Conservation (phyloP, 2,888 invertebrate species). For the Eristalinus aeneus region DNA sequence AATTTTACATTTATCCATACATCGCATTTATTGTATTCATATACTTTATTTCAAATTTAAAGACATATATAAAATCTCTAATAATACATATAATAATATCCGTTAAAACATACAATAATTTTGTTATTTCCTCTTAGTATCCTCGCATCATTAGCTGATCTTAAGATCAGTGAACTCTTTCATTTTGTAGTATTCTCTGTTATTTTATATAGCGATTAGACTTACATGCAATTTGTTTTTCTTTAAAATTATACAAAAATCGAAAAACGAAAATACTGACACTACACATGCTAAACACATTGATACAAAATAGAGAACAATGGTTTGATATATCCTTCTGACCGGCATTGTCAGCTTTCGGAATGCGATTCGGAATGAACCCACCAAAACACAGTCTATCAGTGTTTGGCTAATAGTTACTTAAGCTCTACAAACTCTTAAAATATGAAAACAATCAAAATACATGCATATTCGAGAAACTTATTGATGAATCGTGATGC, state of each 20-base stretch:
- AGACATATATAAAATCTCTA: slow-evolving; percentile 69
- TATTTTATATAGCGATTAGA: slow-evolving; percentile 24
- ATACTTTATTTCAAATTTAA: slow-evolving; percentile 57
- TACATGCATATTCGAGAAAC: neutral
- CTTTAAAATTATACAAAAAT: slow-evolving; percentile 18
- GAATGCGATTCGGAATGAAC: slow-evolving; percentile 67
- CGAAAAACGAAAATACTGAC: neutral
- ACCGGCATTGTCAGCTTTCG: slow-evolving; percentile 6
- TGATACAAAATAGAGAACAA: slow-evolving; percentile 27
- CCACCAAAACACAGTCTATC: slow-evolving; percentile 32
- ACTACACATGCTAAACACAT: slow-evolving; percentile 37
- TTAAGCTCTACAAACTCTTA: neutral
- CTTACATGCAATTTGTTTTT: slow-evolving; percentile 2
- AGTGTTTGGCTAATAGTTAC: slow-evolving; percentile 26
- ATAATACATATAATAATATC: slow-evolving; percentile 64
- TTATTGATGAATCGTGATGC: no score
- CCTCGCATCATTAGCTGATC: neutral
- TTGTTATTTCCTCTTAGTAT: neutral
- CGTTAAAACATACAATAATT: slow-evolving; percentile 30
- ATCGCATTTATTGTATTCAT: slow-evolving; percentile 40
- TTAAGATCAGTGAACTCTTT: slow-evolving; percentile 31
- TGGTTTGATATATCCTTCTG: slow-evolving; percentile 10
- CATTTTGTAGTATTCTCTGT: slow-evolving; percentile 2
- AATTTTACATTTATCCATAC: slow-evolving; percentile 34
- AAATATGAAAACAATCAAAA: neutral